Evolutionary conservation across 53 echinoderm and acorn worm genomes (phyloP).

Genomic region (Paracentrotus lividus): DNA sequence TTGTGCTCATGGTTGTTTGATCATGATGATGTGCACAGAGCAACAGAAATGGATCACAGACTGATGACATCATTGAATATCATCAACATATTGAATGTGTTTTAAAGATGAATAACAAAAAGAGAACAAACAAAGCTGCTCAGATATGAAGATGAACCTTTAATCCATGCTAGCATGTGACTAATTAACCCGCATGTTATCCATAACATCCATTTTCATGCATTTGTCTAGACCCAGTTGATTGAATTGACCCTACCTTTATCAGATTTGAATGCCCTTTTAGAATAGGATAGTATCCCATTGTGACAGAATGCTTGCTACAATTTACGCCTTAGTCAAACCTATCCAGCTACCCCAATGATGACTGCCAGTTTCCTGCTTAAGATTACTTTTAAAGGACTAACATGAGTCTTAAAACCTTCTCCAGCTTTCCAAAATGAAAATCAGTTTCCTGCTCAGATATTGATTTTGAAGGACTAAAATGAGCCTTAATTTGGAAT

Average conservation of each 20-base stretch:
- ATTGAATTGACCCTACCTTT: not conserved
- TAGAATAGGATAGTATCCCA: not conserved
- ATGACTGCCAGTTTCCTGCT: not conserved
- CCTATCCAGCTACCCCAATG: not conserved
- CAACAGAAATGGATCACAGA: not conserved
- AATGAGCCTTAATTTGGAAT: too few relatives aligned
- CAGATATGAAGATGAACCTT: not conserved
- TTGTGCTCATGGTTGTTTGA: too few relatives aligned
- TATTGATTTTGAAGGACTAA: not conserved
- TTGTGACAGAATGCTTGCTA: not conserved
- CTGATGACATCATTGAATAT: not conserved
- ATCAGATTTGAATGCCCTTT: not conserved
- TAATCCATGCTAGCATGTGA: conserved; percentile 41
- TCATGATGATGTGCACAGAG: not conserved
- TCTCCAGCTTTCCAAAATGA: not conserved
- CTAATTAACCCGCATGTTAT: conserved; percentile 29
- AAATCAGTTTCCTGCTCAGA: not conserved
- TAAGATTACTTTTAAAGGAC: not conserved
- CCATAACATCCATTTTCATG: not conserved
- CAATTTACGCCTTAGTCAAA: not conserved
- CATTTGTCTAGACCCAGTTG: conserved; percentile 8
- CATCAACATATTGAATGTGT: not conserved
- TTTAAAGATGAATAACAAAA: not conserved
- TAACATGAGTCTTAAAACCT: not conserved
- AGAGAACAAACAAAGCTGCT: not conserved